Evolutionary conservation across 2,113 vertebrate genomes (phyloP).

Genomic region (Myanophis thanlyinensis): DNA sequence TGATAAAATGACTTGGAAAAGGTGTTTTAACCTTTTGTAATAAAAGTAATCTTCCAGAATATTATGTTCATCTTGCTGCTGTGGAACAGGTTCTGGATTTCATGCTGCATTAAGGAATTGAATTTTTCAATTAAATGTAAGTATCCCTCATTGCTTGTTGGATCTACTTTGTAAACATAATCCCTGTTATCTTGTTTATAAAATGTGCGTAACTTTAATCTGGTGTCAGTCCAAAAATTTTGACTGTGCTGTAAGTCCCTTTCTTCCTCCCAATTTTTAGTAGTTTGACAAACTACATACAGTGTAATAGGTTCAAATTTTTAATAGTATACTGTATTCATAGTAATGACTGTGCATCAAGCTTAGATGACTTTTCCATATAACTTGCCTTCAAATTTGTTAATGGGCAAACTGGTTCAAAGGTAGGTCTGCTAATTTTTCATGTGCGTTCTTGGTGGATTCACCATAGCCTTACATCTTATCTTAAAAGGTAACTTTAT

Average conservation of each 20-base stretch:
- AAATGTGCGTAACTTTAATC: slow-evolving; percentile 70
- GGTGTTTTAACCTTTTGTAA: slow-evolving; percentile 73
- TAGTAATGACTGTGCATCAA: slow-evolving; percentile 72
- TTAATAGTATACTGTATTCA: slow-evolving; percentile 71
- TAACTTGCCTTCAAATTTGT: slow-evolving; percentile 71
- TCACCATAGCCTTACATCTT: slow-evolving; percentile 85
- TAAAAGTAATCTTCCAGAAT: slow-evolving; percentile 66
- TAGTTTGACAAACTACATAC: slow-evolving; percentile 70
- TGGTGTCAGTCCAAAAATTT: slow-evolving; percentile 70
- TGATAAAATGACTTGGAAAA: slow-evolving; percentile 66
- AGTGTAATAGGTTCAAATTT: slow-evolving; percentile 67
- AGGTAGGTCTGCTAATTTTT: slow-evolving; percentile 74
- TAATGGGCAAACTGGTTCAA: slow-evolving; percentile 64
- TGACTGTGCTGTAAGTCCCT: slow-evolving; percentile 70
- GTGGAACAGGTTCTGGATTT: slow-evolving; percentile 74
- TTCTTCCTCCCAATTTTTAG: slow-evolving; percentile 53
- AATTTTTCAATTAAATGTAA: slow-evolving; percentile 73
- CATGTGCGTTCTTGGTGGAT: slow-evolving; percentile 77
- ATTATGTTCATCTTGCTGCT: slow-evolving; percentile 64
- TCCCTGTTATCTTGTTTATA: slow-evolving; percentile 67
- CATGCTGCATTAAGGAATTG: slow-evolving; percentile 68
- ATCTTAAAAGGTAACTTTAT: slow-evolving; percentile 71
- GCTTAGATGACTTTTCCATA: slow-evolving; percentile 67
- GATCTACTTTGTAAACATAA: slow-evolving; percentile 65
- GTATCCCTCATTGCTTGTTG: slow-evolving; percentile 68